phyloP scores from a whole-genome alignment of 1,140 invertebrate species.

The Nylanderia fulva region DNA sequence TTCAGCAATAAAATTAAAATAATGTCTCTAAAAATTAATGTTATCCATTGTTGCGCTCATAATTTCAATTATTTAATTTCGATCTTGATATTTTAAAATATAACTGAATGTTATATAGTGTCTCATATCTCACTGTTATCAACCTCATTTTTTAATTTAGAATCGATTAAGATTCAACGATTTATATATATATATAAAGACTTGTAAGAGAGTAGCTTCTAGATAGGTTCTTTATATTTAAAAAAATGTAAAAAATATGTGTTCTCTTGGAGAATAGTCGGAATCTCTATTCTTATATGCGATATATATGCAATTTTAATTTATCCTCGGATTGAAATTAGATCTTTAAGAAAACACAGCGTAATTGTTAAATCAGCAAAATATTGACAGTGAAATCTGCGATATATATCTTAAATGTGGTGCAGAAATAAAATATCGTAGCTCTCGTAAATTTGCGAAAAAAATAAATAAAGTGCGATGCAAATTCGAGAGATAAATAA shows the following conservation, averaged over 20 bases:
- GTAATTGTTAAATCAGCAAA: not conserved
- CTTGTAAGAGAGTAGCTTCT: not conserved
- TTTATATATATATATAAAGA: too few species aligned
- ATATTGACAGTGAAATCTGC: not conserved
- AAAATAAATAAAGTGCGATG: not conserved
- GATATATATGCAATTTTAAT: not conserved
- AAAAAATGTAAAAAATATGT: not conserved
- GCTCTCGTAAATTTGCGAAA: not conserved
- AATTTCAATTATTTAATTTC: not conserved
- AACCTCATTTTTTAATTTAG: conserved; percentile 15
- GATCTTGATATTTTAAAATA: not conserved
- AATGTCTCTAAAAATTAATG: not conserved
- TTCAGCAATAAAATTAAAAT: not conserved
- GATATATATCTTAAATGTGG: not conserved
- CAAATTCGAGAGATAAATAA: conserved; percentile 6
- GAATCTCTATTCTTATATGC: not conserved
- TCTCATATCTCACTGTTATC: not conserved
- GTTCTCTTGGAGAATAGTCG: not conserved
- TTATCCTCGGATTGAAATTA: not conserved
- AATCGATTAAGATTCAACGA: not conserved
- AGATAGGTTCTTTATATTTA: not conserved
- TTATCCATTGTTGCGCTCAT: not conserved
- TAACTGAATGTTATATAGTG: not conserved
- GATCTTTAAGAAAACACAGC: not conserved
- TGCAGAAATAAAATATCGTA: not conserved